A percentile compares a stretch with the other conserved stretches of the same genome.
Conservation (phyloP, 1,140 invertebrate genomes). For the Leptinotarsa texana region DNA sequence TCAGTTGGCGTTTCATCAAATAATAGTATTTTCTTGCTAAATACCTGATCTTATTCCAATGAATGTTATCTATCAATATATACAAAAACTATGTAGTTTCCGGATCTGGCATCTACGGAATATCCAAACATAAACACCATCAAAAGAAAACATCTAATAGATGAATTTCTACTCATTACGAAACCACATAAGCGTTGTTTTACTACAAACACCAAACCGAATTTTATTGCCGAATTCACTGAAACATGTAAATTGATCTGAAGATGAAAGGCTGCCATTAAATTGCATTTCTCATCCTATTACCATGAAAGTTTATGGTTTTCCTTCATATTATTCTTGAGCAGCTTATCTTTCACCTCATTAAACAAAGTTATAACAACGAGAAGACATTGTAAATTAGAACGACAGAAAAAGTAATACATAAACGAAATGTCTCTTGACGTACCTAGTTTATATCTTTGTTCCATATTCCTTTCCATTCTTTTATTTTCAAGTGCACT, state of each 20-base stretch:
- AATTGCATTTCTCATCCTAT: conserved; percentile 1
- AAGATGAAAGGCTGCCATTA: conserved; percentile 1
- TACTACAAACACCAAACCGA: not conserved
- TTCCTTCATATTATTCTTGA: conserved; percentile 10
- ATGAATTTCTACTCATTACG: no score
- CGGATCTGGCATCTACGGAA: no score
- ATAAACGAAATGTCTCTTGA: not conserved
- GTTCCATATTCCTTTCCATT: not conserved
- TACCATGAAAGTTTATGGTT: conserved; percentile 15
- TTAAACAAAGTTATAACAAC: conserved; percentile 15
- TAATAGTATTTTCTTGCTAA: no score
- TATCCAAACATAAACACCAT: no score
- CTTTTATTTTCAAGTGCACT: no score
- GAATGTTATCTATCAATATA: no score
- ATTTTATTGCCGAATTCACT: not conserved
- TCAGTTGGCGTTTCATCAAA: no score
- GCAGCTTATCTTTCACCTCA: conserved; percentile 20
- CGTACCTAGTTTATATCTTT: not conserved
- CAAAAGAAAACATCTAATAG: no score
- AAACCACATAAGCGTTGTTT: no score
- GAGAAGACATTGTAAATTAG: conserved; percentile 5
- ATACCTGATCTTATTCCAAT: no score
- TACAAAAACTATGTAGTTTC: no score
- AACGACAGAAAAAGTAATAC: not conserved
- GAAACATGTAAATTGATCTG: conserved; percentile 7